Base-by-base conservation (phyloP, 2,113 vertebrate genomes). In the Phaetusa simplex region DNA sequence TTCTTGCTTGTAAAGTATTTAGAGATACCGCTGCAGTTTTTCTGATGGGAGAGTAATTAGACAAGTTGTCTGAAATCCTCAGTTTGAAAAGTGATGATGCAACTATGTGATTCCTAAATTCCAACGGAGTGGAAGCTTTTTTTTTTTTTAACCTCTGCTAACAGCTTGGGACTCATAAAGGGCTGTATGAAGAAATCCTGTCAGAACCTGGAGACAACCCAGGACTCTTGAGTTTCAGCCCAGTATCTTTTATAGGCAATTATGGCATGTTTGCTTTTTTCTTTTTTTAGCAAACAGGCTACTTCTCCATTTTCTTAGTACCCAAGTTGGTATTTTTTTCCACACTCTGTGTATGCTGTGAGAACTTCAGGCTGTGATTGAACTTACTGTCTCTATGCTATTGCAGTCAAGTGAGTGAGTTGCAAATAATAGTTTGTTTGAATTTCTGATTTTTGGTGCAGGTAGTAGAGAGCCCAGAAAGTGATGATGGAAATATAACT, bases 221-320 rank as follows among this genome's bases (percentile, higher is more conserved):
- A 77, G 26, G 12, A 49, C 38, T 88, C 14, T 27, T 34, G 18
- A 84, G 11, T 65, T 85, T 78, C 53, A 65, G 42, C 14, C 32
- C 19, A 6, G 12, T 91, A 1, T 59, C 34, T 67, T 90, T 90
- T 14, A n/a, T 2, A 29, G 58, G 26, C 58, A 58, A 12, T 50
- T 20, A 10, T 40, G 79, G 21, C 21, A 26, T 2, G 0, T 34
- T 30, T 64, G 3, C 29, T 2, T 6, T 17, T 17, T 4, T 11
- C 8, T 24, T 34, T 40, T 50, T 62, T 66, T 27, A 70, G 5
- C 8, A 43, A 58, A 50, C 15, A 43, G 17, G 34, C 38, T 30
- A 9, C 34, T 77, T 74, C n/a, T 42, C 49, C 8, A 29, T 18
- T 79, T 70, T 74, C 55, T 42, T 52, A 30, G 36, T 56, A 62